Evolutionary conservation across 2,113 vertebrate species (phyloP).

Genomic region (Elanoides forficatus): DNA sequence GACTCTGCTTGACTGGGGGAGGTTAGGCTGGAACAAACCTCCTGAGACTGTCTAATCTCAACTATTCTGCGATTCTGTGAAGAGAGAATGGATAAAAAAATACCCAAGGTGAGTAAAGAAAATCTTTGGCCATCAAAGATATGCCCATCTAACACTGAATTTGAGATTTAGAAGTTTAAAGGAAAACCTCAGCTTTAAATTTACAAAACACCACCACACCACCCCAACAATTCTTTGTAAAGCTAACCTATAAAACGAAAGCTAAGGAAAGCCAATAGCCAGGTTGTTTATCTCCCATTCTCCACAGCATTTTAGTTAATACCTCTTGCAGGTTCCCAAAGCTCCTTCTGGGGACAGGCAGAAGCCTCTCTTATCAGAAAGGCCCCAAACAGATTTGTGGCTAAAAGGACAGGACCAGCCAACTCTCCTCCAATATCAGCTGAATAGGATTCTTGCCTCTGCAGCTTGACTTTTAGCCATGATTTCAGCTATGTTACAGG

Average conservation of each 20-base stretch:
- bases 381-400: neutral
- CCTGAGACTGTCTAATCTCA: neutral
- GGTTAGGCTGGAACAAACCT: neutral
- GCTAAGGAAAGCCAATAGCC: neutral
- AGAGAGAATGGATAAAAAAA: neutral
- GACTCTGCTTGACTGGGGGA: neutral
- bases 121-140: neutral
- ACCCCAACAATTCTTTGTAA: neutral
- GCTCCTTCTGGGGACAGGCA: neutral
- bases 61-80: neutral
- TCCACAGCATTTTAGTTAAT: neutral
- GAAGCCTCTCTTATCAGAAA: neutral
- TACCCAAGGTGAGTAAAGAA: neutral
- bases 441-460: neutral
- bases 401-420: neutral
- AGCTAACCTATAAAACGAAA: neutral
- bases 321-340: neutral
- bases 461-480: neutral
- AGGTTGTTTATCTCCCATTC: neutral
- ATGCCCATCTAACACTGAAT: neutral
- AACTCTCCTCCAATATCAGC: neutral
- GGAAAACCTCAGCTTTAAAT: neutral
- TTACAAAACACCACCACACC: neutral
- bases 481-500: neutral
- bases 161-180: neutral